phyloP scores from a whole-genome alignment of 2,797 vertebrate species.

The Scomberomorus guttatus region DNA sequence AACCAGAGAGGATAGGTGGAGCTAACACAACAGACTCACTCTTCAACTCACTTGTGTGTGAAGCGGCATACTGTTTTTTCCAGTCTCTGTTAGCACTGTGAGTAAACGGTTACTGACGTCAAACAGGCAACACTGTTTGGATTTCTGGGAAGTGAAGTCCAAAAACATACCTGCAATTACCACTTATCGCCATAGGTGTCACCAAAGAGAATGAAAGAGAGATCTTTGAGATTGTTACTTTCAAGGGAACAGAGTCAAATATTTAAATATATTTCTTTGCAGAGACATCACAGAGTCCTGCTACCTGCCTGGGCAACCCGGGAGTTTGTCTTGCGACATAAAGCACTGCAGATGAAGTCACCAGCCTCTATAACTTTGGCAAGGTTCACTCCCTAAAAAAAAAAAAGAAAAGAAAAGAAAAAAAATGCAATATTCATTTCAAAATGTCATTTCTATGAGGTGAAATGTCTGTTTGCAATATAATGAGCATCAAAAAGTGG shows the following conservation, averaged over 20 bases:
- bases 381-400: constrained; percentile 92
- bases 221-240: constrained; percentile 21
- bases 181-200: too few relatives aligned
- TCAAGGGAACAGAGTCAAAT: constrained; percentile 22
- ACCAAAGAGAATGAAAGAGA: too few relatives aligned
- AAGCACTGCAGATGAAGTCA: constrained; percentile 92
- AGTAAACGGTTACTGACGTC: too few relatives aligned
- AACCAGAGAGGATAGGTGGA: too few relatives aligned
- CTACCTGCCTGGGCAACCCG: constrained; percentile 91
- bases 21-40: too few relatives aligned
- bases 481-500: background rate
- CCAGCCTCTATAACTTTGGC: constrained; percentile 90
- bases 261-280: background rate
- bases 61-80: too few relatives aligned
- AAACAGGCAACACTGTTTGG: too few relatives aligned
- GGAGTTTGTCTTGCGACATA: constrained; percentile 92
- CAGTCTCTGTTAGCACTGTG: too few relatives aligned
- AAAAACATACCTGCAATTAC: too few relatives aligned
- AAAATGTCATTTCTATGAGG: background rate
- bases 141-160: too few relatives aligned
- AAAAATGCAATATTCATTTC: constrained; percentile 7
- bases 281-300: constrained; percentile 59
- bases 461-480: background rate
- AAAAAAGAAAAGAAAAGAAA: constrained; percentile 29
- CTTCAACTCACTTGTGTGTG: too few relatives aligned